Evolutionary conservation across 2,113 vertebrate genomes (phyloP), one percentile per base, ranked within the genome.

Genomic region (Pomatostomus ruficeps): DNA sequence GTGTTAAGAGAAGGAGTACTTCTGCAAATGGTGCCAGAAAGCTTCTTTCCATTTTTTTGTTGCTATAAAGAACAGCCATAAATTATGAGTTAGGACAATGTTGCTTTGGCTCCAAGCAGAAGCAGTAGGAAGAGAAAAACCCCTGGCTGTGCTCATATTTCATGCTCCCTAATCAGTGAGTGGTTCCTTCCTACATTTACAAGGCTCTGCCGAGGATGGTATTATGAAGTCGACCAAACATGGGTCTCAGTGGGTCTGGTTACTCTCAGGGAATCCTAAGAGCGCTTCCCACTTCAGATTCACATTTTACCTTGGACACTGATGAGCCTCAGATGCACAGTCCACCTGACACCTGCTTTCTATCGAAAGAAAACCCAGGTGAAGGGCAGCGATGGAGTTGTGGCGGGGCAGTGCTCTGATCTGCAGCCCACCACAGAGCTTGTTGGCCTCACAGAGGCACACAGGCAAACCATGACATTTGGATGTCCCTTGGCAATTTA

Each of bases 11-110:
- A 94, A 96, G 90, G 38, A 72, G 43, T 78, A 95, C 82, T 97
- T 95, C 35, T 85, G 79, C 84, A 91, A 96, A 82, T 72, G 77
- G 61, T 97, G 89, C 89, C 92, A 97, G 89, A 92, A 94, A 96
- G 67, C 59, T 76, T 80, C 88, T 96, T 97, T 94, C 72, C 58
- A 46, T 14, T 71, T 71, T 75, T 93, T 89, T 85, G 73, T 78
- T 95, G 51, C 83, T 95, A 26, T 88, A 95, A 93, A 97, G 86
- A 97, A 76, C 61, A 96, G 57, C 65, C 80, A 63, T 97, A 97
- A 98, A 97, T 96, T 94, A 91, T 73, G 76, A 95, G 93, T 85
- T 95, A 95, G 94, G 94, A 93, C 86, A 91, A 55, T 67, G 85
- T 54, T 93, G 70, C 92, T 87, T 93, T 93, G 87, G 71, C 92